These are phyloP conservation scores for Esox niger DNA, from an alignment of 2,113 vertebrate genomes.

Conservation along the genomic window DNA sequence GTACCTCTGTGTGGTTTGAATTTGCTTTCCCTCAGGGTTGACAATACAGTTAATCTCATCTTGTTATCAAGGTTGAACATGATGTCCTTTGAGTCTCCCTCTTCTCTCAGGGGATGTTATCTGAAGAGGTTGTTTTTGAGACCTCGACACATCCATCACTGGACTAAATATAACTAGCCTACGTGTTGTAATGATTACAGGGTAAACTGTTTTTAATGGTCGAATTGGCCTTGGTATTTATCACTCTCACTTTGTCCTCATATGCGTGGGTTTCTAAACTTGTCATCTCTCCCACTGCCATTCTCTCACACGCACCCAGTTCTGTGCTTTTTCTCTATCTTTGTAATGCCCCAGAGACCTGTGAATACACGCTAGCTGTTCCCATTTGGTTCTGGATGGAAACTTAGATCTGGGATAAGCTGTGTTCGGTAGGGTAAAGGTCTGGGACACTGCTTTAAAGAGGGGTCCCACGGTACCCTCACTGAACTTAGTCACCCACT, in stretches of 20 bases:
- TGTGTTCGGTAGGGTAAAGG: background rate
- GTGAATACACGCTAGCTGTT: background rate
- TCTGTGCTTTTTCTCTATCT: background rate
- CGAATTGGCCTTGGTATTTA: background rate
- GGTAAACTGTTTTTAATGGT: background rate
- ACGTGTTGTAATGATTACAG: too few relatives aligned
- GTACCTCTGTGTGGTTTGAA: too few relatives aligned
- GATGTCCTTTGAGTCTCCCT: background rate
- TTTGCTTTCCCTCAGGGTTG: too few relatives aligned
- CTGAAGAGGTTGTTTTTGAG: too few relatives aligned
- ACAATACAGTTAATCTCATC: too few relatives aligned
- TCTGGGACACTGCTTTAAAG: constrained; percentile 1
- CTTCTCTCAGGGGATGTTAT: too few relatives aligned
- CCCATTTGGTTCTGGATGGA: constrained; percentile 1
- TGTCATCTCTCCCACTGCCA: background rate
- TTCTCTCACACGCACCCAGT: background rate
- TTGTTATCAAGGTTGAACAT: background rate
- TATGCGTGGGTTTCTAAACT: too few relatives aligned
- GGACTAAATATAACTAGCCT: too few relatives aligned
- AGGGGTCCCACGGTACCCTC: constrained; percentile 7
- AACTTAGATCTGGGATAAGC: background rate
- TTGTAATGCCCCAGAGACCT: background rate
- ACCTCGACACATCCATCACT: too few relatives aligned
- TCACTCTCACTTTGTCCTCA: background rate
- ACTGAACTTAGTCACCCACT: background rate